These are phyloP conservation scores for Tokudaia tokunoshimensis DNA, from an alignment of 2,797 vertebrate species.

Conservation along the genomic window DNA sequence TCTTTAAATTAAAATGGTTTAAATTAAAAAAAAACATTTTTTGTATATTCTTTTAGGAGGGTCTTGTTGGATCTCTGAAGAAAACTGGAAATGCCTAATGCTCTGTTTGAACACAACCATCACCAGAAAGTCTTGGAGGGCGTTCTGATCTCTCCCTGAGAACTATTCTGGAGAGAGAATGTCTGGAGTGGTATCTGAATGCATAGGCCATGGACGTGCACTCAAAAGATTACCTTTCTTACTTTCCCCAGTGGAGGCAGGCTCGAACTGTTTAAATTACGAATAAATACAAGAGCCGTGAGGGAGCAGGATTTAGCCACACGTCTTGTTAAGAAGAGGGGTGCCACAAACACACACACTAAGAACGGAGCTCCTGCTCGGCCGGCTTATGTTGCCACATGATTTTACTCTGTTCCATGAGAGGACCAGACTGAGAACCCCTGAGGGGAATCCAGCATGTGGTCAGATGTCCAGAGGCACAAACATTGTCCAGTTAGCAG, in stretches of 20 bases:
- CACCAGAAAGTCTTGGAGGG: background rate
- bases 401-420: background rate
- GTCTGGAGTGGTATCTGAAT: background rate
- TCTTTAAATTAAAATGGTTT: constrained; percentile 59
- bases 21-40: background rate
- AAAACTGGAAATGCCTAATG: background rate
- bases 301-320: background rate
- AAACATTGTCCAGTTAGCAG: background rate
- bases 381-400: background rate
- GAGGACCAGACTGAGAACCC: background rate
- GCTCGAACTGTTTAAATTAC: background rate
- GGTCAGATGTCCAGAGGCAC: background rate
- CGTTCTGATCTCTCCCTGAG: background rate
- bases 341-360: background rate
- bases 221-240: background rate
- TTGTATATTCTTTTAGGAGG: constrained; percentile 45
- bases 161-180: background rate
- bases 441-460: background rate
- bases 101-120: background rate
- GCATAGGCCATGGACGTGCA: rapidly evolving
- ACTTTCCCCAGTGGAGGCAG: background rate
- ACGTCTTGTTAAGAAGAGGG: background rate
- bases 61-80: constrained; percentile 41
- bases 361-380: background rate
- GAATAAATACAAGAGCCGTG: background rate